phyloP scores from a whole-genome alignment of 2,888 invertebrate genomes.

The Hirtodrosophila trivittata region DNA sequence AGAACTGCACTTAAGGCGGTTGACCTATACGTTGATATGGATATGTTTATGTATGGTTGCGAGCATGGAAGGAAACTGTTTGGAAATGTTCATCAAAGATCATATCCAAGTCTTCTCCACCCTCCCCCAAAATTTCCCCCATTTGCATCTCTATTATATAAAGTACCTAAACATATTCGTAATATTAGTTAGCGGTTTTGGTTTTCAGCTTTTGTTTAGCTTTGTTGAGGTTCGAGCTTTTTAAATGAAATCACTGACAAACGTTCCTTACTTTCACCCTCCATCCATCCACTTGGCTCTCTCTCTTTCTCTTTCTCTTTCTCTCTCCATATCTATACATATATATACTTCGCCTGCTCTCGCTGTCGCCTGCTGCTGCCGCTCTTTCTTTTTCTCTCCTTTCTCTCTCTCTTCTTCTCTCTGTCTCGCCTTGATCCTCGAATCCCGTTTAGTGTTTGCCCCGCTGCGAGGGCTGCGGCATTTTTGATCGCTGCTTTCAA shows the following conservation, averaged over 20 bases:
- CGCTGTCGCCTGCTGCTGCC: constrained; percentile 36
- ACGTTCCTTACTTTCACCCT: constrained; percentile 63
- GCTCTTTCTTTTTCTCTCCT: constrained; percentile 28
- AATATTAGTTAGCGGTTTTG: constrained; percentile 57
- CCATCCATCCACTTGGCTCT: constrained; percentile 6
- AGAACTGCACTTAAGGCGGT: constrained; percentile 54
- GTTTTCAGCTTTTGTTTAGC: constrained; percentile 67
- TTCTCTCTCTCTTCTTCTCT: constrained; percentile 32
- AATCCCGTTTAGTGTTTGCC: constrained; percentile 83
- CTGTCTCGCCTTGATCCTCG: constrained; percentile 3
- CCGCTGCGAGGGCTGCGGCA: constrained; percentile 92
- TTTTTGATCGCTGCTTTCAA: constrained; percentile 95
- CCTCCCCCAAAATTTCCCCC: background rate
- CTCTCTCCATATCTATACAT: background rate
- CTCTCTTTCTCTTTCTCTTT: constrained; percentile 23
- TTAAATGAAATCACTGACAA: constrained; percentile 72
- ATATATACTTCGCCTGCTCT: constrained; percentile 16
- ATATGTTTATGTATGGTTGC: background rate
- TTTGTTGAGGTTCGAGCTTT: constrained; percentile 60
- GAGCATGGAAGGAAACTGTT: background rate
- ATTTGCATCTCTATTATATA: constrained; percentile 38
- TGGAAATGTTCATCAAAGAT: background rate
- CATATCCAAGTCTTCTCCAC: constrained; percentile 12
- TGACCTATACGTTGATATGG: constrained; percentile 18
- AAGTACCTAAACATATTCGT: constrained; percentile 24